Evolutionary conservation across 2,888 invertebrate genomes (phyloP), one percentile per base, ranked within the genome.

Genomic region (Pycnomerus fuliginosus): DNA sequence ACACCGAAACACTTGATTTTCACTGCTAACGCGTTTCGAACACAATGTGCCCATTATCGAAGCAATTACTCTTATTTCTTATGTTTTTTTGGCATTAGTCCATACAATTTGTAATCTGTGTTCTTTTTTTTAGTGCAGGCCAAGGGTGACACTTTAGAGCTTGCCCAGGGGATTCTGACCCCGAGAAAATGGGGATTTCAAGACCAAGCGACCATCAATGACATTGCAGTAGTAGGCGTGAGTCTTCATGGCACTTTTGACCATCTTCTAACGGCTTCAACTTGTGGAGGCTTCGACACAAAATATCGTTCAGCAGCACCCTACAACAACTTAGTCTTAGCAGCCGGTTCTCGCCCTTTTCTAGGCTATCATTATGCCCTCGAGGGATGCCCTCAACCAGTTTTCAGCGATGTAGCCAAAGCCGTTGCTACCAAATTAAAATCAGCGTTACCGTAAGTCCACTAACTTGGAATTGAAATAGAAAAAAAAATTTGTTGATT

Each of bases 381-480:
- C 37, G 95, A 96, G 78, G 94, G 93, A 13, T 85, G 85, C 37
- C 77, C 85, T 11, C 87, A 87, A 16, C 89, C 90, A 0, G 80
- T 87, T 8, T 74, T 96, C 8, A 85, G 90, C 34, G 94, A 95
- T 68, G 91, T 96, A n/a, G 94, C 94, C 0, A 85, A 89, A 67
- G 93, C 90, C 37, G 89, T 95, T 33, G 93, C 93, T 1, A 87
- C 83, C 64, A 93, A 90, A 76, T 76, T 94, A 15, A 87, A 90
- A 67, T 85, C 83, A 30, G 84, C 84, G 28, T 73, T 87, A 55
- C 86, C 87, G 87, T 88, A 65, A 82, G 87, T 79, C 12, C 1
- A n/a, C n/a, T n/a, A n/a, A n/a, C n/a, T n/a, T n/a, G n/a, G n/a
- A n/a, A n/a, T n/a, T n/a, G n/a, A n/a, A n/a, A n/a, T n/a, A n/a